These are phyloP conservation scores for Diabrotica balteata DNA, from an alignment of 2,888 invertebrate genomes.

Conservation along the genomic window DNA sequence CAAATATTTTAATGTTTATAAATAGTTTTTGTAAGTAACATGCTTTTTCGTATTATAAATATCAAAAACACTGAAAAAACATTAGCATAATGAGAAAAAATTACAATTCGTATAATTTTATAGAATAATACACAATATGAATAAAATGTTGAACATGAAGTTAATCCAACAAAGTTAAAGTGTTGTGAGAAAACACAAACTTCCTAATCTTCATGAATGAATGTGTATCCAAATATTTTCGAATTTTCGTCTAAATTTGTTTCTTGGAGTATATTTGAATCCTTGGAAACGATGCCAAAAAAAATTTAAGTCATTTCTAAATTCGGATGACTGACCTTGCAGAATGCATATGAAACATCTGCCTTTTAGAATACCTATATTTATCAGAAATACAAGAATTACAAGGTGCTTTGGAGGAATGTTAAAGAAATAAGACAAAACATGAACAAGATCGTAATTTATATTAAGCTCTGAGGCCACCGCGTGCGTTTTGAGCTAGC, in stretches of 20 bases:
- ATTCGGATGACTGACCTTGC: constrained; percentile 53
- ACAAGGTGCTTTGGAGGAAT: constrained; percentile 21
- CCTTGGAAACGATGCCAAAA: constrained; percentile 56
- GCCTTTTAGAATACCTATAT: constrained; percentile 33
- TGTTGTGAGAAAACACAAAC: too few relatives aligned
- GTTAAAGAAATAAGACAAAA: constrained; percentile 25
- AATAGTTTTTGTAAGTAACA: too few relatives aligned
- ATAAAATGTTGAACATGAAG: too few relatives aligned
- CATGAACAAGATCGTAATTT: constrained; percentile 20
- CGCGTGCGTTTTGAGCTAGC: constrained; percentile 10
- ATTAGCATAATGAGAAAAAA: too few relatives aligned
- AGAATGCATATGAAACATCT: constrained; percentile 55
- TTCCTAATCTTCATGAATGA: constrained; percentile 14
- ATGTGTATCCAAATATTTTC: constrained; percentile 24
- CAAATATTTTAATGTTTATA: too few relatives aligned
- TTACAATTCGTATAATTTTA: too few relatives aligned
- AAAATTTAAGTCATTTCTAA: constrained; percentile 52
- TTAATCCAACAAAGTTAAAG: too few relatives aligned
- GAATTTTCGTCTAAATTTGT: constrained; percentile 30
- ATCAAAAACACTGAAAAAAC: too few relatives aligned
- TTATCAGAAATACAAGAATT: constrained; percentile 11
- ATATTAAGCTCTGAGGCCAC: constrained; percentile 19
- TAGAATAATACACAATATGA: too few relatives aligned
- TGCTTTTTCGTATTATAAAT: too few relatives aligned
- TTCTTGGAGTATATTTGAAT: constrained; percentile 36